Percentiles rank a stretch among this genome's conserved stretches.
Evolutionary conservation across 2,113 vertebrate species (phyloP).

Genomic region (Chaenogobius annularis): DNA sequence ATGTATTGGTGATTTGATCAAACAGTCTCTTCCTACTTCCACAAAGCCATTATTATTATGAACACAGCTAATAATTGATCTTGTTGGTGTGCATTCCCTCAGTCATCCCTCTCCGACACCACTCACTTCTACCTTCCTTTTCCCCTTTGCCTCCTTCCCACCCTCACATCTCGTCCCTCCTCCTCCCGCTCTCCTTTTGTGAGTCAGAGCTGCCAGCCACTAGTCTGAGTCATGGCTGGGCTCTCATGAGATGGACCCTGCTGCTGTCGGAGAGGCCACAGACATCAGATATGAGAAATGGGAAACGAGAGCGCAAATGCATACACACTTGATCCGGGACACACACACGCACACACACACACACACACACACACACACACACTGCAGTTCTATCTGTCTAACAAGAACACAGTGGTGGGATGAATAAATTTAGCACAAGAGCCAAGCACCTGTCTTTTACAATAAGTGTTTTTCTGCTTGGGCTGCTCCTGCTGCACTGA

Average conservation of each 20-base stretch:
- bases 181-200: slow-evolving; percentile 52
- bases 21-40: neutral
- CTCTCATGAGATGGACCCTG: slow-evolving; percentile 69
- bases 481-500: slow-evolving; percentile 10
- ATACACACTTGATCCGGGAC: slow-evolving; percentile 30
- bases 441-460: slow-evolving; percentile 51
- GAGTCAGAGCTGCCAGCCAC: slow-evolving; percentile 73
- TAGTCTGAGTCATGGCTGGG: slow-evolving; percentile 72
- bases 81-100: slow-evolving; percentile 29
- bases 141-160: slow-evolving; percentile 20
- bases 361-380: slow-evolving; percentile 29
- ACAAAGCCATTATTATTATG: neutral
- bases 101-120: slow-evolving; percentile 48
- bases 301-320: slow-evolving; percentile 61
- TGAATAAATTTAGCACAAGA: slow-evolving; percentile 26
- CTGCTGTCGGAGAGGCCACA: slow-evolving; percentile 65
- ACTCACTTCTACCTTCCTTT: slow-evolving; percentile 20
- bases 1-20: neutral
- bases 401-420: slow-evolving; percentile 32
- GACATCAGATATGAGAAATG: slow-evolving; percentile 68
- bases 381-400: slow-evolving; percentile 39
- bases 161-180: slow-evolving; percentile 2
- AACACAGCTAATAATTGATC: neutral
- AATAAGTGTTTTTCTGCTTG: slow-evolving; percentile 17
- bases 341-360: slow-evolving; percentile 30